Evolutionary conservation across 2,797 vertebrate species (phyloP).

Genomic region (Amniataba percoides): DNA sequence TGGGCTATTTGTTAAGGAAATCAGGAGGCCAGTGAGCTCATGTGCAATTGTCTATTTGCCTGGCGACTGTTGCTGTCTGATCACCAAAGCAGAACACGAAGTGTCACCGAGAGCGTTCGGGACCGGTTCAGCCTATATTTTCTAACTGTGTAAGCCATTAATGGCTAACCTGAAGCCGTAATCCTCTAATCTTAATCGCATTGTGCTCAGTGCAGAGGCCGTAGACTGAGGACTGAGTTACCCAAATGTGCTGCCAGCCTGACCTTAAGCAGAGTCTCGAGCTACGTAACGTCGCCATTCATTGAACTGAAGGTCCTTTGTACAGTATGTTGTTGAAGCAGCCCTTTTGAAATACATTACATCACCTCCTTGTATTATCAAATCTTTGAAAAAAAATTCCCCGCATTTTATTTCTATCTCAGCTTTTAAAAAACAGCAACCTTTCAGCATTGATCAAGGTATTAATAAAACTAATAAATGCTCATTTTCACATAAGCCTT

Average conservation of each 20-base stretch:
- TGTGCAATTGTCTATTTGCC: slow-evolving; percentile 61
- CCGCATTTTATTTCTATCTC: not conserved
- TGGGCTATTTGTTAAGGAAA: slow-evolving; percentile 83
- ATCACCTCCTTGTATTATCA: not conserved
- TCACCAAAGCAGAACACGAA: slow-evolving; percentile 59
- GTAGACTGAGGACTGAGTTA: slow-evolving; percentile 41
- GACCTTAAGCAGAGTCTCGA: slow-evolving; percentile 15
- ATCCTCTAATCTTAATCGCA: slow-evolving; percentile 62
- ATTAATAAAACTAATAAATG: not conserved
- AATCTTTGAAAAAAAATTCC: not conserved
- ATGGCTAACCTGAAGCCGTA: slow-evolving; percentile 57
- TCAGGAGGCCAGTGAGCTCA: slow-evolving; percentile 74
- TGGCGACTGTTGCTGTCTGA: slow-evolving; percentile 60
- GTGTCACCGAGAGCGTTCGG: slow-evolving; percentile 17
- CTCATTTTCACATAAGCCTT: no score
- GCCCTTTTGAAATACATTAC: not conserved
- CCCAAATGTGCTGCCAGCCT: slow-evolving; percentile 51
- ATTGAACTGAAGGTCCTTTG: slow-evolving; percentile 10
- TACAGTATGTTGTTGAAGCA: not conserved
- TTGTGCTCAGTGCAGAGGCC: slow-evolving; percentile 34
- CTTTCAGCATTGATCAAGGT: not conserved
- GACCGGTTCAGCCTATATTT: slow-evolving; percentile 12
- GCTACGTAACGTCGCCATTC: not conserved
- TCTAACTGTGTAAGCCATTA: slow-evolving; percentile 36
- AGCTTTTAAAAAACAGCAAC: not conserved